phyloP scores from a whole-genome alignment of 1,140 invertebrate genomes.

The Chlorops oryzae region DNA sequence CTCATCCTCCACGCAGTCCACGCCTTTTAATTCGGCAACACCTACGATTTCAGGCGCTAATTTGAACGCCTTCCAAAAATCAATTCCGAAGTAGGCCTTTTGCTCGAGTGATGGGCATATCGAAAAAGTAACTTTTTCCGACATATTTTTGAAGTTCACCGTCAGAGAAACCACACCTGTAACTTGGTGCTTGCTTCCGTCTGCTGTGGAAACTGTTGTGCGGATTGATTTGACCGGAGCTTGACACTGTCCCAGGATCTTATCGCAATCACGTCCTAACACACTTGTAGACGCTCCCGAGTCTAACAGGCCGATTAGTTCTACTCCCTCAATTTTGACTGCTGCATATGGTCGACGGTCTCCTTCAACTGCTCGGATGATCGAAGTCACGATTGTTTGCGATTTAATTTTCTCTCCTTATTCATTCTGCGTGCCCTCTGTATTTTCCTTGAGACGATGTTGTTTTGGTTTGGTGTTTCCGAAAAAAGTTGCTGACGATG shows the following conservation, averaged over 20 bases:
- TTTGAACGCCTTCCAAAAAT: conserved; percentile 1
- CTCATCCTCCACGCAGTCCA: too few relatives aligned
- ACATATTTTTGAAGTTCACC: conserved; percentile 7
- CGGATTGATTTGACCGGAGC: conserved; percentile 7
- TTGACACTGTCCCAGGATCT: not conserved
- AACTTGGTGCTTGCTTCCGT: conserved; percentile 6
- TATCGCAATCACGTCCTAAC: not conserved
- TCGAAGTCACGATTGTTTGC: too few relatives aligned
- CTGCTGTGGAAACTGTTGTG: conserved; percentile 3
- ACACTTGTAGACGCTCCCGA: conserved; percentile 13
- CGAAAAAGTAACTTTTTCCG: conserved; percentile 8
- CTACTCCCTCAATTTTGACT: too few relatives aligned
- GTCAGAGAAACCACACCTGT: not conserved
- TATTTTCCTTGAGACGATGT: too few relatives aligned
- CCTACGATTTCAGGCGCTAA: not conserved
- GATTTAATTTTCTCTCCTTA: too few relatives aligned
- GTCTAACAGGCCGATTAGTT: conserved; percentile 8
- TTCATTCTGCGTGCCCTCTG: too few relatives aligned
- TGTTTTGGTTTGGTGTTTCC: too few relatives aligned
- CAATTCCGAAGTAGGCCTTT: not conserved
- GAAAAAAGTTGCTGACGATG: too few relatives aligned
- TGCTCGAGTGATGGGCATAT: conserved; percentile 7
- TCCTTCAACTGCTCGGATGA: too few relatives aligned
- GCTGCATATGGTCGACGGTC: too few relatives aligned
- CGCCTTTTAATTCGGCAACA: not conserved